These are phyloP conservation scores for Plagiodera versicolora DNA, from an alignment of 2,888 invertebrate genomes.

Conservation along the genomic window DNA sequence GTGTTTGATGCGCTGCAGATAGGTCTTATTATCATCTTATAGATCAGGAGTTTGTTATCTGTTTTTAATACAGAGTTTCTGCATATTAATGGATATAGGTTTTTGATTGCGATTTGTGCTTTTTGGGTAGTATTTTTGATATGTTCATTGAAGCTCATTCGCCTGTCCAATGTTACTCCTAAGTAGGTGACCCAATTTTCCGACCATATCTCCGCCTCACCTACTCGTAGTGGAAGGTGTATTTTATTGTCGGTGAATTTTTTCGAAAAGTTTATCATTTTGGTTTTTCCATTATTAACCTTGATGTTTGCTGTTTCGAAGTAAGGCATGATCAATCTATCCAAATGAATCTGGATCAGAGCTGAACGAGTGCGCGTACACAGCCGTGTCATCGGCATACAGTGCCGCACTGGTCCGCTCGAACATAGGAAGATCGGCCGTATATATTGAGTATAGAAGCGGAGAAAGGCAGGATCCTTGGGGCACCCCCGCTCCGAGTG, in stretches of 20 bases:
- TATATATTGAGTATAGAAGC: background rate
- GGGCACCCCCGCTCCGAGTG: background rate
- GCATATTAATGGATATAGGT: background rate
- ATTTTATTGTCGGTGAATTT: background rate
- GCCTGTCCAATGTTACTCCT: background rate
- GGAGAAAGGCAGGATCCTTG: background rate
- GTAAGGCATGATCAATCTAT: background rate
- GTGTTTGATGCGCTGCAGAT: too few species aligned
- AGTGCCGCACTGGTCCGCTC: background rate
- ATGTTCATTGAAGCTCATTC: background rate
- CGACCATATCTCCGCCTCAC: background rate
- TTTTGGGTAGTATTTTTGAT: background rate
- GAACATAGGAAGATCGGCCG: background rate
- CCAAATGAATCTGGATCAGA: background rate
- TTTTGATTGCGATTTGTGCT: background rate
- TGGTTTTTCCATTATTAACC: background rate
- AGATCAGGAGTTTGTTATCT: background rate
- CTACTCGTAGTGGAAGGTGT: background rate
- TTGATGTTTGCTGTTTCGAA: background rate
- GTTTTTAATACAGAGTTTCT: background rate
- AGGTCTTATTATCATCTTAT: background rate
- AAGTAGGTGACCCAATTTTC: too few species aligned
- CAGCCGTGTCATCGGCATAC: background rate
- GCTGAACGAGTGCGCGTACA: background rate
- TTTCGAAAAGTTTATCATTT: background rate